Evolutionary conservation across 2,797 vertebrate species (phyloP).

Genomic region (Notolepis coatsorum): DNA sequence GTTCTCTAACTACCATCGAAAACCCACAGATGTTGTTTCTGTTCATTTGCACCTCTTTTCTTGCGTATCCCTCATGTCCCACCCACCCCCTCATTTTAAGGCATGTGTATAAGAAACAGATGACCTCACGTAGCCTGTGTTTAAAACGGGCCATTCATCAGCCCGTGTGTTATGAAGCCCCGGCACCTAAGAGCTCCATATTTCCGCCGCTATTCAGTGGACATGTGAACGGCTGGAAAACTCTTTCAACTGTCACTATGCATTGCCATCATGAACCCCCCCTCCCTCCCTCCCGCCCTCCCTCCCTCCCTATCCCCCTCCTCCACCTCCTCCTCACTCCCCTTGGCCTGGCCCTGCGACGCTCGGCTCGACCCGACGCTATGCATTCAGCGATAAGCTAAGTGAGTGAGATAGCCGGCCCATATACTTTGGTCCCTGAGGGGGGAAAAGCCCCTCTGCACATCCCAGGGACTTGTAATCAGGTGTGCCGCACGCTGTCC

Average conservation of each 20-base stretch:
- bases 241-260: conserved; percentile 48
- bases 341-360: conserved; percentile 40
- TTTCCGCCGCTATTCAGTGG: conserved; percentile 33
- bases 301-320: conserved; percentile 4
- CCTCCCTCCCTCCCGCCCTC: not conserved
- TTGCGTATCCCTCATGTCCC: conserved; percentile 2
- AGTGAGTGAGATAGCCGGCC: conserved; percentile 38
- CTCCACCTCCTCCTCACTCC: conserved; percentile 3
- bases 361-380: conserved; percentile 40
- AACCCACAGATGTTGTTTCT: not conserved
- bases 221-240: conserved; percentile 43
- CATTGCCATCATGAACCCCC: conserved; percentile 25
- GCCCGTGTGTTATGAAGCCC: conserved; percentile 26
- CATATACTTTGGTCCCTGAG: conserved; percentile 19
- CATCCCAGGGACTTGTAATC: conserved; percentile 60
- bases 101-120: conserved; percentile 35
- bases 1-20: conserved; percentile 2
- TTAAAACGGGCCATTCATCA: conserved; percentile 43
- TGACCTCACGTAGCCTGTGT: conserved; percentile 45
- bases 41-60: conserved; percentile 35
- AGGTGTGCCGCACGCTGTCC: conserved; percentile 59
- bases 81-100: conserved; percentile 3
- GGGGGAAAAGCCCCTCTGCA: conserved; percentile 20
- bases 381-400: conserved; percentile 56
- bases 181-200: conserved; percentile 30